These are phyloP conservation scores for Onychorhynchus coronatus DNA, from an alignment of 2,113 vertebrate species.

Conservation along the genomic window DNA sequence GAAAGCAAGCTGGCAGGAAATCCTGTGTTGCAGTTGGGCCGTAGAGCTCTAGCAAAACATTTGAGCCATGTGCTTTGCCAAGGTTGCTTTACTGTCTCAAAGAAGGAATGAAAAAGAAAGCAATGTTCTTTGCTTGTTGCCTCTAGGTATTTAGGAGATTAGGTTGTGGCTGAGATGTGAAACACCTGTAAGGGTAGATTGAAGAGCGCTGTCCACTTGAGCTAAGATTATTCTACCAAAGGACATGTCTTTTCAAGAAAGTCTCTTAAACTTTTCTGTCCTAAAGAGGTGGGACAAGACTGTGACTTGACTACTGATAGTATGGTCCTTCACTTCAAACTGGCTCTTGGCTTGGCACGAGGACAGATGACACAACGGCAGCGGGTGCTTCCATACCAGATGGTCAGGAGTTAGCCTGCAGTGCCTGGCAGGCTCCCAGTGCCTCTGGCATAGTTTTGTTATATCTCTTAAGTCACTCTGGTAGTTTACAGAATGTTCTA, in stretches of 20 bases:
- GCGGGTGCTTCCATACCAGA: slow-evolving; percentile 26
- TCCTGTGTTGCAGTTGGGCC: neutral
- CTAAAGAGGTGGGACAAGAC: neutral
- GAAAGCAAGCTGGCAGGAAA: neutral
- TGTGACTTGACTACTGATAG: neutral
- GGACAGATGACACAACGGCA: neutral
- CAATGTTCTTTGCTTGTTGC: neutral
- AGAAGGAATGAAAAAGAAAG: neutral
- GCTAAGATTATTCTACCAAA: neutral
- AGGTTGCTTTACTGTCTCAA: neutral
- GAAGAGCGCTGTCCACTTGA: neutral
- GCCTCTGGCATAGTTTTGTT: neutral
- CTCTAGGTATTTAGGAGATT: neutral
- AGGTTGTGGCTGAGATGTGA: neutral
- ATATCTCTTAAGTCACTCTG: neutral
- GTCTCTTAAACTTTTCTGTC: neutral
- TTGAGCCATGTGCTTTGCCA: neutral
- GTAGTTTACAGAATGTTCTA: neutral
- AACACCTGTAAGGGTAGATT: neutral
- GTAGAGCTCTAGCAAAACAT: neutral
- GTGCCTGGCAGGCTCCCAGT: slow-evolving; percentile 29
- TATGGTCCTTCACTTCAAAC: neutral
- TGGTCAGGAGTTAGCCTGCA: slow-evolving; percentile 29
- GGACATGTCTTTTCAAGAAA: neutral
- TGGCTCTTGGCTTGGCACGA: neutral